These are phyloP conservation scores for Bombus waltoni DNA, from an alignment of 1,140 invertebrate species.

Conservation along the genomic window DNA sequence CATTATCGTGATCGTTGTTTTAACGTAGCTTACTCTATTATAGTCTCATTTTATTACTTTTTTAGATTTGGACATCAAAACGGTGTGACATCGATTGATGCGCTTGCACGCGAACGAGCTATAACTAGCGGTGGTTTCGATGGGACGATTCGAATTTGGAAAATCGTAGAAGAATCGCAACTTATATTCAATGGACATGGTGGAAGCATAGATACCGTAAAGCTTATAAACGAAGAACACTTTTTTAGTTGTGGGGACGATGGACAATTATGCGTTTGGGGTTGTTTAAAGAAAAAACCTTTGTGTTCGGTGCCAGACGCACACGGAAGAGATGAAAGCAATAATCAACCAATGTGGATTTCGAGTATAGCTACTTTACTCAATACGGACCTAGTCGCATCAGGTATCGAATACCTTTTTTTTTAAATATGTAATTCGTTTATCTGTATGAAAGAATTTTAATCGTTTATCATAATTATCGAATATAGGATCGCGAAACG, in stretches of 20 bases:
- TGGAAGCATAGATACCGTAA: slow-evolving; percentile 93
- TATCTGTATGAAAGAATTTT: not conserved
- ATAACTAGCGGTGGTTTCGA: slow-evolving; percentile 95
- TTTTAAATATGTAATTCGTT: not conserved
- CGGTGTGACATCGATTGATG: slow-evolving; percentile 94
- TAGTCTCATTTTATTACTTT: not conserved
- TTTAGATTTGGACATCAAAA: slow-evolving; percentile 94
- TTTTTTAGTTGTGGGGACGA: slow-evolving; percentile 96
- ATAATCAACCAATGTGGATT: slow-evolving; percentile 92
- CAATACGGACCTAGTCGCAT: slow-evolving; percentile 95
- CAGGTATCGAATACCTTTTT: slow-evolving; percentile 83
- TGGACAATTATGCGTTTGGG: slow-evolving; percentile 94
- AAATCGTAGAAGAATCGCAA: slow-evolving; percentile 98
- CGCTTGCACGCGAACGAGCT: slow-evolving; percentile 91
- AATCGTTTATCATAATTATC: not conserved
- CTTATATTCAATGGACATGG: slow-evolving; percentile 93
- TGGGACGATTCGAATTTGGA: slow-evolving; percentile 94
- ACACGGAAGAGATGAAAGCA: slow-evolving; percentile 88
- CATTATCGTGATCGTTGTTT: not conserved
- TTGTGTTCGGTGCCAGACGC: slow-evolving; percentile 87
- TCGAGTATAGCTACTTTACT: slow-evolving; percentile 89
- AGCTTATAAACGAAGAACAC: slow-evolving; percentile 94
- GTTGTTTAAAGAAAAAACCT: slow-evolving; percentile 95
- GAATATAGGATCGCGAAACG: slow-evolving; percentile 92
- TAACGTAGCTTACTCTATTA: not conserved